Evolutionary conservation across 2,113 vertebrate species (phyloP), one percentile per base, ranked within the genome.

Genomic region (Caranx ignobilis): DNA sequence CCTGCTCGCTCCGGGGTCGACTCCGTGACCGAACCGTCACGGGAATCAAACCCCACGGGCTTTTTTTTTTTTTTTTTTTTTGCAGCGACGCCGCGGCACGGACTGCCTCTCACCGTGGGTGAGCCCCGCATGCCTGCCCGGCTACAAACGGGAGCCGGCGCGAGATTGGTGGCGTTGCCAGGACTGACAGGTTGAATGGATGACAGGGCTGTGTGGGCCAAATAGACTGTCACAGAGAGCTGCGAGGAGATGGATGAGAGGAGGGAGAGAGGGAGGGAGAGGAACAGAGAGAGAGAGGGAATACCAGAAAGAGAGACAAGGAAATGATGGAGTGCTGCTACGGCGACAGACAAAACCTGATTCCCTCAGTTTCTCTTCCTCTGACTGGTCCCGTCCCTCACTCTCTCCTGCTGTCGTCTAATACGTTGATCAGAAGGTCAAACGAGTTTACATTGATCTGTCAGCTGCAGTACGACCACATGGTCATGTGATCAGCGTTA

Each of bases 221-320:
- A 93, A 91, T 91, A 83, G 85, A 84, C 79, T 92, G 92, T 92
- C 87, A 92, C 64, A 57, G 70, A 82, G 86, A 86, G 88, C 83
- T 50, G 71, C 41, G 81, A 82, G 67, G 89, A 92, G 91, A 93
- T 91, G 85, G 91, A 92, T 92, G 91, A 88, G 89, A 82, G 62
- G 66, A 85, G 82, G 80, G 90, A 92, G 73, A 81, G 77, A 88
- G 88, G 79, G 85, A 71, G 71, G 74, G 74, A 78, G 83, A 34
- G 56, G 26, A 26, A 37, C 37, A 75, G 69, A 82, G 75, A 81
- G 84, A 73, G 77, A 52, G 65, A 71, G 83, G 70, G 80, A 81
- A 82, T 35, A 87, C 62, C 71, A 70, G 69, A 65, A 55, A 77
- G 78, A 70, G 34, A 71, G 88, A 80, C 69, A 79, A 66, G 71